A percentile compares a stretch with the other conserved stretches of the same genome.
These are phyloP conservation scores for Acanthurus tractus DNA, from an alignment of 2,797 vertebrate species.

Conservation along the genomic window DNA sequence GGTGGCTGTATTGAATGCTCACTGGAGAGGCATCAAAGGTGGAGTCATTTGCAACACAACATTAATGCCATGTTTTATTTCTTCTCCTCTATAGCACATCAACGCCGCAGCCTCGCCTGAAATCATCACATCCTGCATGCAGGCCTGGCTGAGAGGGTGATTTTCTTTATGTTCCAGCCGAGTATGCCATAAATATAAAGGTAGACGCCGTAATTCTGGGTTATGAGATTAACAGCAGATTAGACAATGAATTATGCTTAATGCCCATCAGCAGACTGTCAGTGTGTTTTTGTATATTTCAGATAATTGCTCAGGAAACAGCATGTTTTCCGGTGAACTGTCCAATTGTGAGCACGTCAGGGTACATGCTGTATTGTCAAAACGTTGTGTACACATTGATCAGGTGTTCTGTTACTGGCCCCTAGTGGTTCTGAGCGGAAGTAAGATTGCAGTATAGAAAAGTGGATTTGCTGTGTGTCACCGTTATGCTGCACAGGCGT, in stretches of 20 bases:
- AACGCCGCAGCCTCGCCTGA: conserved; percentile 27
- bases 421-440: conserved; percentile 71
- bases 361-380: conserved; percentile 18
- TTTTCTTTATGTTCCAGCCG: conserved; percentile 30
- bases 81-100: conserved; percentile 24
- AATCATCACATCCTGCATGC: conserved; percentile 15
- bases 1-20: conserved; percentile 57
- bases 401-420: conserved; percentile 75
- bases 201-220: conserved; percentile 24
- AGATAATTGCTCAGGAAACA: conserved; percentile 54
- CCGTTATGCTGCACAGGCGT: neutral
- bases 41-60: conserved; percentile 66
- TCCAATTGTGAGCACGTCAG: conserved; percentile 46
- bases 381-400: conserved; percentile 25
- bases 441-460: conserved; percentile 17
- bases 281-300: conserved; percentile 47
- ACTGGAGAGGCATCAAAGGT: conserved; percentile 70
- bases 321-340: conserved; percentile 38
- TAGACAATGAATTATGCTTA: conserved; percentile 51
- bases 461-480: neutral
- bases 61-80: conserved; percentile 67
- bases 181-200: conserved; percentile 45
- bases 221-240: conserved; percentile 48
- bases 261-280: conserved; percentile 49
- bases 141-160: conserved; percentile 21